Evolutionary conservation across 2,113 vertebrate genomes (phyloP).

Genomic region (Acrocephalus kingi): DNA sequence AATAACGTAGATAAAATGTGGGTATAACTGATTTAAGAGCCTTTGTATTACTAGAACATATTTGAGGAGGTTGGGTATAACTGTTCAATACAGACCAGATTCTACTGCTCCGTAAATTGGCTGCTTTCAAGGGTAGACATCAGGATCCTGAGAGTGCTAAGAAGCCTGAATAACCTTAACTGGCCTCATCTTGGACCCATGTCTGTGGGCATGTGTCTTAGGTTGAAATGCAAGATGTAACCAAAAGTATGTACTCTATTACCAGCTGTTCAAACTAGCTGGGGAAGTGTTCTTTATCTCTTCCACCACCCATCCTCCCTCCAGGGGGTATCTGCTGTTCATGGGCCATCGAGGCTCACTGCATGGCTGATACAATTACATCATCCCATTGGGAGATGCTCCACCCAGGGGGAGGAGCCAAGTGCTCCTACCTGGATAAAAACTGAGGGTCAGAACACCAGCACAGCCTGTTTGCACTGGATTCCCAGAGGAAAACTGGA

Average conservation of each 20-base stretch:
- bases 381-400: neutral
- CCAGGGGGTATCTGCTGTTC: neutral
- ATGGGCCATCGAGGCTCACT: neutral
- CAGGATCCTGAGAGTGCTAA: neutral
- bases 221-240: neutral
- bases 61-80: neutral
- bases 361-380: neutral
- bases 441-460: neutral
- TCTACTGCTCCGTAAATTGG: neutral
- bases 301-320: neutral
- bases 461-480: neutral
- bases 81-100: neutral
- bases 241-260: neutral
- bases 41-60: neutral
- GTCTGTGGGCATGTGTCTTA: neutral
- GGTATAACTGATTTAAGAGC: neutral
- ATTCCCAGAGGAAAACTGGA: neutral
- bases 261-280: neutral
- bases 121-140: neutral
- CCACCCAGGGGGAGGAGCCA: neutral
- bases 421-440: neutral
- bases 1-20: neutral
- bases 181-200: fast-evolving
- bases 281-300: neutral
- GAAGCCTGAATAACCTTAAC: neutral